Evolutionary conservation across 2,888 invertebrate genomes (phyloP), one percentile per base, ranked within the genome.

Genomic region (Tethea ocularis): DNA sequence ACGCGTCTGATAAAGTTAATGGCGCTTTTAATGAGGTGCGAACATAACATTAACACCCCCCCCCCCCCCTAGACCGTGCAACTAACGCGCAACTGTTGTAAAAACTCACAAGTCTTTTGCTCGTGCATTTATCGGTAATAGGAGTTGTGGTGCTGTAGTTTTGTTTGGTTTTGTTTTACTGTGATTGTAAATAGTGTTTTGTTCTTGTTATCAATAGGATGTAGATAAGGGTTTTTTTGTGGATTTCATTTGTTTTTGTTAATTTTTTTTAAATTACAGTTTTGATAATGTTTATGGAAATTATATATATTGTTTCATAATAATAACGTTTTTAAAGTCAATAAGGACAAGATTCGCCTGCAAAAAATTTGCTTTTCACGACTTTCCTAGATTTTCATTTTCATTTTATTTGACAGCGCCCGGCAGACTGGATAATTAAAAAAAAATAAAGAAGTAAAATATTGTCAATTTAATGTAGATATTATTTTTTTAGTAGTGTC

Each of bases 11-110:
- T 82, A 77, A 76, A 75, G 20, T 38, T 13, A 20, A n/a, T 22
- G 24, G 38, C 24, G 23, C 53, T 22, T 29, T 54, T 51, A 65
- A 64, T 64, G 65, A 63, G 58, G 61, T n/a, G 56, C 38, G 46
- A 46, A 10, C 41, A 7, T 10, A 15, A n/a, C 41, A 46, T 20
- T 20, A 46, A n/a, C 46, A n/a, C 26, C 46, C 41, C 46, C 46
- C 38, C n/a, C 10, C 7, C 8, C 7, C 17, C 46, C 7, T 6
- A 7, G 0, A 41, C 15, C 41, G 41, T 17, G 20, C 46, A 46
- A 46, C 46, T 46, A 46, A 8, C 67, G 67, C 61, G 66, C 76
- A 75, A 77, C 72, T 74, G 80, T 67, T 73, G 80, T 80, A 77
- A 82, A 82, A 80, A 80, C 71, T 75, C 67, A 64, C 8, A 20